phyloP scores from a whole-genome alignment of 2,888 invertebrate species.

The Tenodera sinensis region DNA sequence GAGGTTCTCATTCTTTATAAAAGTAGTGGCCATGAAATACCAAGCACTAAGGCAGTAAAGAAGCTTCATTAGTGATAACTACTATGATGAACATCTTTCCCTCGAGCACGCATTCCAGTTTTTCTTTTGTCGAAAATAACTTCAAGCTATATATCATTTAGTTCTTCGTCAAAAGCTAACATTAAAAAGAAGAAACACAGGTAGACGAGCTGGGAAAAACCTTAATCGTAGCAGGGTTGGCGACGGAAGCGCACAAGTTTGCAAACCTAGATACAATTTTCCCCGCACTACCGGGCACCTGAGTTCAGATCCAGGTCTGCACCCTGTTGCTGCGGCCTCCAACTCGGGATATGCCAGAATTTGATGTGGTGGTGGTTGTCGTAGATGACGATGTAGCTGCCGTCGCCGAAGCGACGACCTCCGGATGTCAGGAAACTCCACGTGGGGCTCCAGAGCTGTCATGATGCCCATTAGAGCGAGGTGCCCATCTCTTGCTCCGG shows the following conservation, averaged over 20 bases:
- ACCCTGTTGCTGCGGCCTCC: conserved; percentile 10
- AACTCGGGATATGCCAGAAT: not conserved
- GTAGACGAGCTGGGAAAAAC: not conserved
- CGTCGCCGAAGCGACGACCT: conserved; percentile 10
- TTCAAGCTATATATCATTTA: not conserved
- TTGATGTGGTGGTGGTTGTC: not conserved
- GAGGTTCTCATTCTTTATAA: not conserved
- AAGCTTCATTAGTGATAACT: not conserved
- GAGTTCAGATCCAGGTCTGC: conserved; percentile 23
- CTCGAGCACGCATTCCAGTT: not conserved
- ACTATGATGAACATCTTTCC: not conserved
- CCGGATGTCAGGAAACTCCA: conserved; percentile 29
- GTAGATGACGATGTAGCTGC: not conserved
- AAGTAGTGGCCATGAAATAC: not conserved
- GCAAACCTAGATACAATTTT: not conserved
- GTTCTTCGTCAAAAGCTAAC: not conserved
- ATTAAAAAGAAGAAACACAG: not conserved
- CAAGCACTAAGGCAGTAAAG: not conserved
- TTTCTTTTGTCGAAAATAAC: not conserved
- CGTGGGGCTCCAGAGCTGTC: not conserved
- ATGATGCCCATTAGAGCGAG: conserved; percentile 19
- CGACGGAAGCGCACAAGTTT: not conserved
- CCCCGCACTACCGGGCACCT: not conserved
- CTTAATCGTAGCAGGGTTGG: not conserved
- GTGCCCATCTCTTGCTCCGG: conserved; percentile 19